phyloP scores from a whole-genome alignment of 2,113 vertebrate genomes.

The Coreoperca whiteheadi region DNA sequence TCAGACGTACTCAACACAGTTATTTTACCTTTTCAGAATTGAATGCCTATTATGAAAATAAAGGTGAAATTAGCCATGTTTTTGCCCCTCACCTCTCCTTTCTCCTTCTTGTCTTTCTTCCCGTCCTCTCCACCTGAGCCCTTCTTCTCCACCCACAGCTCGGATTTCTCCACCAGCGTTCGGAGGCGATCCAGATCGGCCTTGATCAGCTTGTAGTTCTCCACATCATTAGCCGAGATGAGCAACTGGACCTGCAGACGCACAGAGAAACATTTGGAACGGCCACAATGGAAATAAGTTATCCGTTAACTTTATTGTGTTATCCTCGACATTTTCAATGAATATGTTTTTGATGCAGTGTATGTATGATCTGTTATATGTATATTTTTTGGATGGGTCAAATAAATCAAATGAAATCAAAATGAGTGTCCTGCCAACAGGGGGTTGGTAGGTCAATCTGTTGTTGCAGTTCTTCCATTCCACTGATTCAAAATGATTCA shows the following conservation, averaged over 20 bases:
- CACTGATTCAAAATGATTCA: background rate
- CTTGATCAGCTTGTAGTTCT: constrained; percentile 98
- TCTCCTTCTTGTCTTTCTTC: constrained; percentile 78
- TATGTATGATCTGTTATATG: no score
- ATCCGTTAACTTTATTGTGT: no score
- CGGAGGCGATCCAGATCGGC: constrained; percentile 94
- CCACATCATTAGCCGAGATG: constrained; percentile 95
- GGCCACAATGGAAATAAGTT: no score
- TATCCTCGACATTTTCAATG: no score
- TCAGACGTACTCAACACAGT: background rate
- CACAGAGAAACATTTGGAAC: background rate
- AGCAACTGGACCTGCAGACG: constrained; percentile 91
- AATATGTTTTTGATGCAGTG: no score
- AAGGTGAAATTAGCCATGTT: background rate
- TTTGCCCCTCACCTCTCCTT: constrained; percentile 62
- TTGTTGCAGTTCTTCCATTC: background rate
- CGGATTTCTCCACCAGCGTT: constrained; percentile 97
- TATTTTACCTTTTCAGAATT: background rate
- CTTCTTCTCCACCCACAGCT: constrained; percentile 99
- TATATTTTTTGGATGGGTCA: no score
- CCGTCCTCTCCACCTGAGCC: constrained; percentile 85
- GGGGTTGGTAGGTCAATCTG: background rate
- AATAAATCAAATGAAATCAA: no score
- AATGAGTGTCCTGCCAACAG: background rate
- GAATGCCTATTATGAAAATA: background rate